Base-by-base conservation (phyloP, 2,888 invertebrate genomes). In the Habrosyne pyritoides region DNA sequence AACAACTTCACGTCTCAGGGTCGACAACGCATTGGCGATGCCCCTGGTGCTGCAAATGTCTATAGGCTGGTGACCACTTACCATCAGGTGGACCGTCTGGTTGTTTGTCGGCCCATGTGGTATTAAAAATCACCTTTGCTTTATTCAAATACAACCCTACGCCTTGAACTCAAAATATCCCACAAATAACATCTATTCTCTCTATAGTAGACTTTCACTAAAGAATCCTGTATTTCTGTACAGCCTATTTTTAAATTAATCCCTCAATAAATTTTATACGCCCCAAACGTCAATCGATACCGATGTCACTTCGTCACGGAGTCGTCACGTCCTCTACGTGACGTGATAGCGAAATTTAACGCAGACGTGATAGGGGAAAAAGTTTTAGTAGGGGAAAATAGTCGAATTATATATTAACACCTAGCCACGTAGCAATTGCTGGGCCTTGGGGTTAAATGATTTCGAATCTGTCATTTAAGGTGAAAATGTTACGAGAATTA, bases 251-350 rank as follows among this genome's bases (percentile, higher is more conserved):
- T 52, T 52, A 28, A 48, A 54, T 54, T 24, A 49, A 54, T 26
- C 24, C 47, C 26, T 42, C 26, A 47, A 33, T 42, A 26, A 33
- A 52, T 47, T 47, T 21, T 52, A 48, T 53, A 21, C 21, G 21
- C 48, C 36, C 28, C 49, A 48, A 42, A 55, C 54, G 56, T 57
- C 61, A 55, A 60, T 60, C 56, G 51, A 58, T 42, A 53, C 58
- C 59, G 57, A 67, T 63, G 65, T 66, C 63, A 59, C 61, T 46
- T 60, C 54, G 57, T 59, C 60, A 56, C 55, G 59, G 22, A 48
- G 48, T 48, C 50, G 50, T 30, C 50, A 30, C 50, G 50, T 30
- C 30, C 18, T 26, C 50, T 50, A 50, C 50, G 50, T 50, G 50
- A 50, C 30, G 26, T 26, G 50, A 30, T 10, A 50, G 30, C 24